Percentiles rank a stretch among this genome's conserved stretches.
Evolutionary conservation across 2,113 vertebrate species (phyloP).

Genomic region (Pseudopodoces humilis): DNA sequence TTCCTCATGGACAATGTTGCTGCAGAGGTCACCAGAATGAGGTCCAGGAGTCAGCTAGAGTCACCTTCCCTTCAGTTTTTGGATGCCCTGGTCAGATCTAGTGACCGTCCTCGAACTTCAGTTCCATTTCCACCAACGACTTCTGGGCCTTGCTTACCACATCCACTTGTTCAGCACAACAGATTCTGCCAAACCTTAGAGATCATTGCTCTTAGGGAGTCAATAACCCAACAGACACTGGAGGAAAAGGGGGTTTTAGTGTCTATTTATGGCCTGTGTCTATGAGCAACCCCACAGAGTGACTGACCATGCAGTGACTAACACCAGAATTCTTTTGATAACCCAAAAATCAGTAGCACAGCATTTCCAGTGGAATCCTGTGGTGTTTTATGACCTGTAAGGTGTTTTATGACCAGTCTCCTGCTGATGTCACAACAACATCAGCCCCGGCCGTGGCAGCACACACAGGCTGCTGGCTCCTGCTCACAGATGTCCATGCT

Average conservation of each 20-base stretch:
- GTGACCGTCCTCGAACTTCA: not conserved
- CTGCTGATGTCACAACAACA: not conserved
- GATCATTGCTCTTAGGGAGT: rapidly evolving
- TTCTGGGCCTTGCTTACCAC: not conserved
- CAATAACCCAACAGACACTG: not conserved
- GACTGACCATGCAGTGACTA: not conserved
- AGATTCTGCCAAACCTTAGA: not conserved
- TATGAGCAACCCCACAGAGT: not conserved
- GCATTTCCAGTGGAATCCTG: not conserved
- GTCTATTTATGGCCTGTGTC: not conserved
- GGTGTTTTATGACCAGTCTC: not conserved
- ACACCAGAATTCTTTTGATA: not conserved
- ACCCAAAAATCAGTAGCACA: not conserved
- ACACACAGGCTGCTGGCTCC: not conserved
- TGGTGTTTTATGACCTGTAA: not conserved
- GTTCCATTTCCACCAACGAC: not conserved
- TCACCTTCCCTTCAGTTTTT: not conserved
- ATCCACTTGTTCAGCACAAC: not conserved
- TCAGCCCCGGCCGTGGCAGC: not conserved
- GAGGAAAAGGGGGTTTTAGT: not conserved
- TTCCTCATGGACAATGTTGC: rapidly evolving
- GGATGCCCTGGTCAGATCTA: not conserved
- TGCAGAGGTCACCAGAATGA: not conserved
- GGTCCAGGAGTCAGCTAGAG: too few species aligned
- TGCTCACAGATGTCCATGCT: not conserved